Evolutionary conservation across 2,888 invertebrate genomes (phyloP).

Genomic region (Plusia festucae): DNA sequence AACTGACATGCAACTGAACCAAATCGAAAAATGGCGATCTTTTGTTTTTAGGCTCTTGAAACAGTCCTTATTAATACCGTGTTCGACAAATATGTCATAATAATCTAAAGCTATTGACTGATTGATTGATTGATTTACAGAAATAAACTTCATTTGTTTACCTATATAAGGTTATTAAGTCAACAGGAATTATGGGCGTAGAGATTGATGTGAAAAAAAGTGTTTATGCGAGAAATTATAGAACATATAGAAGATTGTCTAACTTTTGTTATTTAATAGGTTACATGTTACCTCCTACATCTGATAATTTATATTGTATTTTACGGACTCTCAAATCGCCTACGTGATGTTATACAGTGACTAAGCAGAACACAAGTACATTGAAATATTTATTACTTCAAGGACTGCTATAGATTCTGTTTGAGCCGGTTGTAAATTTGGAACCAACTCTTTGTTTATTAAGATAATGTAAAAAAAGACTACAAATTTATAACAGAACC

Average conservation of each 20-base stretch:
- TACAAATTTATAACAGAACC: too few species aligned
- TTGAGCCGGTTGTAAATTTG: conserved; percentile 22
- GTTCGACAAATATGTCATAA: not conserved
- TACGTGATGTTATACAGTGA: conserved; percentile 34
- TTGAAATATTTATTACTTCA: conserved; percentile 34
- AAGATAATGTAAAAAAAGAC: conserved; percentile 9
- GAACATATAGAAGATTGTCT: conserved; percentile 41
- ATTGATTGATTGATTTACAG: too few species aligned
- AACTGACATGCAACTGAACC: not conserved
- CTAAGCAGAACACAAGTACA: conserved; percentile 43
- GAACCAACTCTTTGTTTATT: conserved; percentile 8
- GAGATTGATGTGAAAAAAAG: conserved; percentile 51
- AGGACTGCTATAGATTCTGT: conserved; percentile 29
- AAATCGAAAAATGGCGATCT: not conserved
- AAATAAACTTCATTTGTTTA: conserved; percentile 25
- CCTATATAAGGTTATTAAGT: conserved; percentile 29
- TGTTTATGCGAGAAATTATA: conserved; percentile 44
- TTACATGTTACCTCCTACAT: conserved; percentile 49
- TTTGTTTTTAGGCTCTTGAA: not conserved
- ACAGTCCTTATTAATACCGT: not conserved
- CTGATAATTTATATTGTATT: conserved; percentile 33
- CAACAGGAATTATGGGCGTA: conserved; percentile 53
- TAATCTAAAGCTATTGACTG: conserved; percentile 13
- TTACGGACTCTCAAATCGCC: conserved; percentile 48
- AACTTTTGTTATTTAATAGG: conserved; percentile 40